Base-by-base conservation (phyloP, 2,888 invertebrate genomes). In the Cephus spinipes region DNA sequence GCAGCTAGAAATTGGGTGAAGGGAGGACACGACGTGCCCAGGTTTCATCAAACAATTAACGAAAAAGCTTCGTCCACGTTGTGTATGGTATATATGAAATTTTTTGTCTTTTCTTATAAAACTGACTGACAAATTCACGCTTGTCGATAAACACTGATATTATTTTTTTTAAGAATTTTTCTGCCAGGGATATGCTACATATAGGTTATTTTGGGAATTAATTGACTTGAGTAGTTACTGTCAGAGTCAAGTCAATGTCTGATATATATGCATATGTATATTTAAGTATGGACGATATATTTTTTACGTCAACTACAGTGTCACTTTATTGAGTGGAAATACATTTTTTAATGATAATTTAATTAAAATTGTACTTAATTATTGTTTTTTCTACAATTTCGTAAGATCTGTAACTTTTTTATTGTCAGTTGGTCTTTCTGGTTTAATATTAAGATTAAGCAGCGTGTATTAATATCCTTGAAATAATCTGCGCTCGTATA, bases 31-130 rank as follows among this genome's bases (percentile, higher is more conserved):
- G 71, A 79, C 78, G 73, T 77, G 31, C 79, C 77, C 40, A 77
- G 30, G 73, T 15, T 69, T 74, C 75, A 73, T 81, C 81, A 81
- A 83, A 82, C 80, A 83, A 83, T 83, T 83, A 81, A 79, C 30
- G 68, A 77, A 55, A 81, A 76, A 82, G 79, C 80, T 23, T 32
- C 35, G 32, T 55, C 23, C 9, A 55, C 55, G 23, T 55, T 55
- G 1, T 23, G 6, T 55, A 55, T 9, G 23, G 9, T 23, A 23
- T 55, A 1, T 23, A 55, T 23, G 6, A 23, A 55, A 23, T 23
- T 55, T 55, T 55, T 15, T 15, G 40, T 40, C 1, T 55, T 55
- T 23, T 23, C 55, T 2, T 23, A 40, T 15, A 15, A 55, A 55
- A 23, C 6, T 40, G 4, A 9, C 23, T 23, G 2, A 55, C 2